Conservation (phyloP, 2,888 invertebrate species). For the Thumatha senex region DNA sequence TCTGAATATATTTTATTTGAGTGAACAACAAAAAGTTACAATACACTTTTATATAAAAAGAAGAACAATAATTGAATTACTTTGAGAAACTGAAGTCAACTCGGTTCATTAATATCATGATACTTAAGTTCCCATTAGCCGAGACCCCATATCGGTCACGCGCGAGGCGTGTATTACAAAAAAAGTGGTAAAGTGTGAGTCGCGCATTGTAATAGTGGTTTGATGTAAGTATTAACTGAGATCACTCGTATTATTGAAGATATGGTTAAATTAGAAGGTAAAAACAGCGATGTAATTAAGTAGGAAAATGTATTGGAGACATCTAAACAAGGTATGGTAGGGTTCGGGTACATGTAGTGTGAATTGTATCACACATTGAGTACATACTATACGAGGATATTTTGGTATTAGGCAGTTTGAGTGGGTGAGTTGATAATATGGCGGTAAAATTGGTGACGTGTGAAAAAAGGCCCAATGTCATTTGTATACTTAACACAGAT, state of each 20-base stretch:
- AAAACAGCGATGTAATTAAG: not conserved
- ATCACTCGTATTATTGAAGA: not conserved
- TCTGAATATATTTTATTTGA: too few species aligned
- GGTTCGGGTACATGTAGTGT: too few species aligned
- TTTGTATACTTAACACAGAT: too few species aligned
- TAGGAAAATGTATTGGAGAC: too few species aligned
- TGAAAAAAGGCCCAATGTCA: too few species aligned
- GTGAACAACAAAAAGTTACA: not conserved
- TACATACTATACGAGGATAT: too few species aligned
- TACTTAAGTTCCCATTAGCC: constrained; percentile 63
- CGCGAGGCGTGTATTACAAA: constrained; percentile 31
- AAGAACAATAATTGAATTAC: constrained; percentile 7
- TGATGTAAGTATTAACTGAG: not conserved
- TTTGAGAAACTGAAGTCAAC: constrained; percentile 5
- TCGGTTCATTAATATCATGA: constrained; percentile 62
- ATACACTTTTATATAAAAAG: not conserved
- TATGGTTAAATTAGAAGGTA: too few species aligned
- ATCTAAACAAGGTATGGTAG: too few species aligned
- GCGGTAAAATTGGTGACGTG: too few species aligned
- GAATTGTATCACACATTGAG: too few species aligned
- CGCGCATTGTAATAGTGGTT: not conserved
- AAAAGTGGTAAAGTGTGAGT: constrained; percentile 19
- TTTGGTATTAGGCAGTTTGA: too few species aligned
- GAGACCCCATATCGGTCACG: constrained; percentile 63
- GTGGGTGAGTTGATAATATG: too few species aligned